Base-by-base conservation (phyloP, 2,113 vertebrate species). In the Spilogale gracilis region DNA sequence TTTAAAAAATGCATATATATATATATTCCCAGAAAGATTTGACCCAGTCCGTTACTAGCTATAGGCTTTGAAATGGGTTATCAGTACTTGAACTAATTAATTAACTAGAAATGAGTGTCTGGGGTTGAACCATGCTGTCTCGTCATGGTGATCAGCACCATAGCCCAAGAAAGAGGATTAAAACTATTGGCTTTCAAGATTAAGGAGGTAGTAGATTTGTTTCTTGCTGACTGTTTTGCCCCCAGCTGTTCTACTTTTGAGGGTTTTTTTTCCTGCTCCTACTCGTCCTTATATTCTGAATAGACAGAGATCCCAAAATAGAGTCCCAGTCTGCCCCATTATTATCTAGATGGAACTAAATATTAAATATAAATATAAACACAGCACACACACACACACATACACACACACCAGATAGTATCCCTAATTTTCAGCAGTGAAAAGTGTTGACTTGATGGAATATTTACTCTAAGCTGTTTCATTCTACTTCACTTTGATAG, bases 71-170 rank as follows among this genome's bases (percentile, higher is more conserved):
- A 60, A 48, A 32, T 80, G 2, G 11, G 1, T 97, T 65, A 61
- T 97, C 58, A 85, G 43, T 85, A 60, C 48, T 98, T 2, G 0
- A 86, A 89, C 85, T 97, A 91, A 90, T 96, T 97, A 91, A 89
- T 96, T 88, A 79, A 79, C 32, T 97, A 76, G 43, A 95, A 97
- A 81, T 76, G 0, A 92, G 20, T 82, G 25, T 74, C 90, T 91
- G 87, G 79, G 65, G 16, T 69, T 92, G 61, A 93, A 1, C 89
- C 56, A 13, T 67, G 20, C 79, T 65, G 6, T 96, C 18, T 69
- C 95, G 8, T 96, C 30, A 1, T 86, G 90, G 82, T n/a, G 67
- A 88, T 97, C 58, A 92, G 65, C 20, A 21, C 56, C 78, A 4
- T 30, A 86, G 48, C 69, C 60, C 60, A 21, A 80, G 48, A 78